Evolutionary conservation across 2,113 vertebrate species (phyloP), one percentile per base, ranked within the genome.

Genomic region (Trematocara stigmaticum): DNA sequence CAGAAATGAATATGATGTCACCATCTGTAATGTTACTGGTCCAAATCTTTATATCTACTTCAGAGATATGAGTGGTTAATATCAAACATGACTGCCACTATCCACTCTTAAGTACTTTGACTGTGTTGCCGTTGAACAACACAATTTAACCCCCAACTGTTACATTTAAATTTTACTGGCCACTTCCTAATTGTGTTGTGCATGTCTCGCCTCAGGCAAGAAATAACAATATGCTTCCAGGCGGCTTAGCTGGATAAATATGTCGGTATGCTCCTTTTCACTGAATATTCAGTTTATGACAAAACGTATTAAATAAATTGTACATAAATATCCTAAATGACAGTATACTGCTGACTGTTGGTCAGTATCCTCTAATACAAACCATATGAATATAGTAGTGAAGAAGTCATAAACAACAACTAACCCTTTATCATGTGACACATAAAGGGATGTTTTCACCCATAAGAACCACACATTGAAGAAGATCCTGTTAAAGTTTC

Each of bases 141-240:
- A 84, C 64, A 92, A 91, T 92, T 93, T 93, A 90, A 91, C 88
- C 89, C 91, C 84, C 53, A 82, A 85, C 82, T 82, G 78, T 52
- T 83, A 51, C 51, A 78, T 3, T 52, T 45, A 84, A 89, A 81
- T 82, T 26, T 84, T 20, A 57, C 82, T 84, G 87, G 85, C 34
- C 83, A 57, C 23, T 80, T 85, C 79, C 82, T 61, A 76, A 35
- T 88, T 69, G 80, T 79, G 45, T 79, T 81, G 64, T 83, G 56
- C 18, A 5, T 89, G 64, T 80, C 52, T 82, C 10, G 83, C 88
- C 80, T 87, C n/a, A 29, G 87, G 93, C 88, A 57, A 26, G 79
- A 87, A 89, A 86, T 88, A 85, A 88, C 80, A 84, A 66, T 35
- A 56, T 81, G 66, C 88, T 91, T 56, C 45, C 7, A 64, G 89